Conservation (phyloP, 2,888 invertebrate genomes). For the Bellardia pandia region DNA sequence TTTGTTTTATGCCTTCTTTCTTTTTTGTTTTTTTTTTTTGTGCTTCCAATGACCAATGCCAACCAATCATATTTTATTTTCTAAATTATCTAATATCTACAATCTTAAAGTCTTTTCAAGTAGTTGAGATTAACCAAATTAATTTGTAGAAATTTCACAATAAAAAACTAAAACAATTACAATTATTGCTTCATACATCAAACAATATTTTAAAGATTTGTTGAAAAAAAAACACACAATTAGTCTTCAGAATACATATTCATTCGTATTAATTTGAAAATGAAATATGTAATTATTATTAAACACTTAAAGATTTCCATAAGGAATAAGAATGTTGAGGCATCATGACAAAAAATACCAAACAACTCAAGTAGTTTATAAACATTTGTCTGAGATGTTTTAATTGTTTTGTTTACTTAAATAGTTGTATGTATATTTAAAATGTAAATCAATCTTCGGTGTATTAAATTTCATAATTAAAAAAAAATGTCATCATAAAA, state of each 20-base stretch:
- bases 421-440: neutral
- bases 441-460: constrained; percentile 24
- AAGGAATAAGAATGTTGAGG: neutral
- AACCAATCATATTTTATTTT: constrained; percentile 29
- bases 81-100: constrained; percentile 59
- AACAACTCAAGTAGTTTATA: constrained; percentile 63
- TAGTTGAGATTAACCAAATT: constrained; percentile 58
- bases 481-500: constrained; percentile 60
- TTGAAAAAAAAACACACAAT: neutral
- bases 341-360: neutral
- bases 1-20: constrained; percentile 1
- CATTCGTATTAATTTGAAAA: neutral
- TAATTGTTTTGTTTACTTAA: constrained; percentile 3
- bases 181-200: neutral
- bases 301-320: neutral
- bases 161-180: constrained; percentile 9
- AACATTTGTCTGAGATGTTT: constrained; percentile 40
- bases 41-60: constrained; percentile 48
- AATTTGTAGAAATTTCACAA: neutral
- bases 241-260: neutral
- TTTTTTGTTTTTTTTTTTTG: neutral
- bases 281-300: neutral
- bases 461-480: constrained; percentile 68
- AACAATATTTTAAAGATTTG: constrained; percentile 2
- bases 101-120: constrained; percentile 67